phyloP scores from a whole-genome alignment of 1,140 invertebrate species.

The Drosophila malerkotliana region DNA sequence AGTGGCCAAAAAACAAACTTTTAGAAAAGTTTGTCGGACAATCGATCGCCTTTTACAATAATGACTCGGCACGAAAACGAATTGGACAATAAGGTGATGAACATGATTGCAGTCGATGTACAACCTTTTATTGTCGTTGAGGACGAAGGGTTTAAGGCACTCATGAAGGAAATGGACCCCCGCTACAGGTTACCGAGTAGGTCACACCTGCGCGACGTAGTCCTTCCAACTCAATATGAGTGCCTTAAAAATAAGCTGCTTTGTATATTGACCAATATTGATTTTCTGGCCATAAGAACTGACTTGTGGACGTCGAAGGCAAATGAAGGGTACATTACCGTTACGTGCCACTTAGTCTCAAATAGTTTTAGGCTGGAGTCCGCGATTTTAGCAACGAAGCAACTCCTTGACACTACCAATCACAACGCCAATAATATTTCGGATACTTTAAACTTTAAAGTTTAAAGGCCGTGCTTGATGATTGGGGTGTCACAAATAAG shows the following conservation, averaged over 20 bases:
- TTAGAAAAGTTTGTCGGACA: neutral
- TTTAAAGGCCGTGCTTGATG: no score
- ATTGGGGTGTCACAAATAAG: no score
- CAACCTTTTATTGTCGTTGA: neutral
- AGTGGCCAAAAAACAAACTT: neutral
- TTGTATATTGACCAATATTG: neutral
- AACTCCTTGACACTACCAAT: neutral
- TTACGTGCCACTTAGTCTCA: neutral
- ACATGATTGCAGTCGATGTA: neutral
- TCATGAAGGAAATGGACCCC: neutral
- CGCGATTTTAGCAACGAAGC: neutral
- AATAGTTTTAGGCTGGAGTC: neutral
- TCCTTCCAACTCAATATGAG: slow-evolving; percentile 5
- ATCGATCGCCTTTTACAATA: neutral
- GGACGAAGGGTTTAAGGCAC: neutral
- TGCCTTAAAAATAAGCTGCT: neutral
- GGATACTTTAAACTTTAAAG: no score
- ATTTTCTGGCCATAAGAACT: neutral
- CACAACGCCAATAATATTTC: neutral
- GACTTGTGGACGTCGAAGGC: neutral
- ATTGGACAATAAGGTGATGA: neutral
- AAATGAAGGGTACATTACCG: neutral
- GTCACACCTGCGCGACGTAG: slow-evolving; percentile 2
- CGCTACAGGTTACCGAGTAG: neutral
- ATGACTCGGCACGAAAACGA: neutral